Percentiles rank a stretch among this genome's conserved stretches.
phyloP scores from a whole-genome alignment of 2,888 invertebrate genomes.

The Dasysyrphus tricinctus region DNA sequence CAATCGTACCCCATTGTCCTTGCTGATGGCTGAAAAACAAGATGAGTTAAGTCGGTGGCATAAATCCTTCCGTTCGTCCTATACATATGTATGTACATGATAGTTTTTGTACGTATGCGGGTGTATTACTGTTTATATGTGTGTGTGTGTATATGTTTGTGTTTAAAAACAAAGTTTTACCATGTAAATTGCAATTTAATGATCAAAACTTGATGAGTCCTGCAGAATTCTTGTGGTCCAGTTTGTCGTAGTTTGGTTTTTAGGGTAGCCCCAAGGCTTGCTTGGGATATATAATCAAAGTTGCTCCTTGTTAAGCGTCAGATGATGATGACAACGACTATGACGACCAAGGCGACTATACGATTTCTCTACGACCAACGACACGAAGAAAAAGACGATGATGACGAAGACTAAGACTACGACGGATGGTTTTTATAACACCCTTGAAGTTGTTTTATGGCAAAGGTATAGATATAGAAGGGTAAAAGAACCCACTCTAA shows the following conservation, averaged over 20 bases:
- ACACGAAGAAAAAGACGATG: neutral
- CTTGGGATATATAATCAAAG: slow-evolving; percentile 68
- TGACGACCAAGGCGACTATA: neutral
- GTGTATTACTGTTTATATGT: neutral
- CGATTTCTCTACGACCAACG: neutral
- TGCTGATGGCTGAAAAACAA: slow-evolving; percentile 29
- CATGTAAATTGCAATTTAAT: slow-evolving; percentile 76
- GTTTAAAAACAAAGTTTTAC: slow-evolving; percentile 73
- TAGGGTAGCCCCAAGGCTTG: slow-evolving; percentile 63
- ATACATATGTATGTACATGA: slow-evolving; percentile 2
- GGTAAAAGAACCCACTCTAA: slow-evolving; percentile 62
- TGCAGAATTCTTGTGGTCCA: slow-evolving; percentile 74
- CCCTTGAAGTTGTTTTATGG: slow-evolving; percentile 45
- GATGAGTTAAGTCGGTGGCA: slow-evolving; percentile 54
- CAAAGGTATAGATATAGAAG: slow-evolving; percentile 1
- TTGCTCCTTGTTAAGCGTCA: slow-evolving; percentile 72
- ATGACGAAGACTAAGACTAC: neutral
- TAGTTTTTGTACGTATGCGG: neutral
- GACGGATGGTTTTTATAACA: slow-evolving; percentile 52
- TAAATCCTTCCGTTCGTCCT: slow-evolving; percentile 59
- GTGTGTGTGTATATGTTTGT: slow-evolving; percentile 17
- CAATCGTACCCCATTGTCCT: slow-evolving; percentile 42
- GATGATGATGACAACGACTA: slow-evolving; percentile 61
- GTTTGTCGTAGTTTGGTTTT: slow-evolving; percentile 72
- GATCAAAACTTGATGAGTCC: slow-evolving; percentile 76